Base-by-base conservation (phyloP, 2,113 vertebrate genomes). In the Chamaea fasciata region DNA sequence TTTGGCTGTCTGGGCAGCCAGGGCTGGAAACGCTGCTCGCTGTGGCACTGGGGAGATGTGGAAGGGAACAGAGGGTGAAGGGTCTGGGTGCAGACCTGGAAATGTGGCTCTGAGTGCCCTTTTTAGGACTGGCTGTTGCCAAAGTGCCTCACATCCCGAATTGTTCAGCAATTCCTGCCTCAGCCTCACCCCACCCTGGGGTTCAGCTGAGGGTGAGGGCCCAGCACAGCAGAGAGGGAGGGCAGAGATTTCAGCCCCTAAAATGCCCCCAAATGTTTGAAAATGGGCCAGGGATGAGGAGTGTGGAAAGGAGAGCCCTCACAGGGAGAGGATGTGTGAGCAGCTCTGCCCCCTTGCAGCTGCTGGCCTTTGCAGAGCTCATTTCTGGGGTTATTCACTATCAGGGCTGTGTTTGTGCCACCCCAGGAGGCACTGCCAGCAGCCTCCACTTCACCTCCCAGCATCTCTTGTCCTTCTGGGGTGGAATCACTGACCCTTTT, bases 61-160 rank as follows among this genome's bases (percentile, higher is more conserved):
- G 76, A 63, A 65, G 7, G 23, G 52, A 42, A 2, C 24, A 10
- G 71, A 41, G 21, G 11, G 30, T 39, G n/a, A 0, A 2, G 27
- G 19, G 3, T 62, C 46, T 69, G 47, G 11, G 28, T 47, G 56
- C 57, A 76, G 46, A 50, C 13, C 33, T 55, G 46, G 22, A n/a
- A 60, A 14, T 3, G 6, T 0, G 1, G 15, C 41, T 69, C 0
- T 16, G 0, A 60, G 13, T 8, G 23, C 13, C 13, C 17, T 67
- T 42, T 27, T 16, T 21, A 41, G 42, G 42, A 6, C 7, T 12
- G 46, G 13, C 44, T 2, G 1, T 68, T 87, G 21, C 37, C 50
- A 15, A 35, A 70, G n/a, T 0, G 2, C 57, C 27, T 53, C n/a
- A 5, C 3, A 28, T 50, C 67, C 41, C 1, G 13, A 44, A 63